Conservation (phyloP, 2,113 vertebrate species). For the Aptenodytes patagonicus region DNA sequence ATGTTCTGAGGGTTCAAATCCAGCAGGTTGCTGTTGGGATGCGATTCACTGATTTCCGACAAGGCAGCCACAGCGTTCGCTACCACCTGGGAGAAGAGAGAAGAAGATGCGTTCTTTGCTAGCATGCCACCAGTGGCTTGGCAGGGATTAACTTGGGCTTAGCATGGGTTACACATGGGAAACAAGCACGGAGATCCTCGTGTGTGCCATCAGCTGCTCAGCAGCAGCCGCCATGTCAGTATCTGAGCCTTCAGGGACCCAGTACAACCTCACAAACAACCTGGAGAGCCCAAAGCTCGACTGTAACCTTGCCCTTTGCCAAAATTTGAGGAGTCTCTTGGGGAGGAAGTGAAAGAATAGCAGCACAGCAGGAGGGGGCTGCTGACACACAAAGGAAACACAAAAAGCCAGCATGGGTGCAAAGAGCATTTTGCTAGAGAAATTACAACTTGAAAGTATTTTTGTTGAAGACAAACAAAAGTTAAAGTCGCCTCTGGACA, state of each 20-base stretch:
- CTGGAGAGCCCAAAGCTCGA: background rate
- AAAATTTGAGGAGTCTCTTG: background rate
- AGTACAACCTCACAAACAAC: background rate
- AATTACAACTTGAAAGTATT: background rate
- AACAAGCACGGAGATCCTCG: background rate
- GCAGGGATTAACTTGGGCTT: background rate
- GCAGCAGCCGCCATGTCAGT: background rate
- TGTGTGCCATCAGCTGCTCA: background rate
- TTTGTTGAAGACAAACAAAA: background rate
- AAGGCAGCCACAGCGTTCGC: conserved; percentile 96
- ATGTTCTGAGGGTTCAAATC: conserved; percentile 99
- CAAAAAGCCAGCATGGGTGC: background rate
- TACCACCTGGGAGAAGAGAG: conserved; percentile 82
- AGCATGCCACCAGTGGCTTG: background rate
- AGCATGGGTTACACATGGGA: background rate
- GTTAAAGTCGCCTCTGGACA: background rate
- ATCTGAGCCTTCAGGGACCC: background rate
- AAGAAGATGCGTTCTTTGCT: background rate
- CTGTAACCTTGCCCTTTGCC: background rate
- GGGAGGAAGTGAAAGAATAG: background rate
- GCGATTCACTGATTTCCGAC: conserved; percentile 97
- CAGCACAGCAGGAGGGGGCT: background rate
- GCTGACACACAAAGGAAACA: background rate
- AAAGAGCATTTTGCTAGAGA: background rate
- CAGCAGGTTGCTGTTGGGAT: conserved; percentile 98